phyloP scores from a whole-genome alignment of 1,140 invertebrate genomes.

The Plutomurus gul region DNA sequence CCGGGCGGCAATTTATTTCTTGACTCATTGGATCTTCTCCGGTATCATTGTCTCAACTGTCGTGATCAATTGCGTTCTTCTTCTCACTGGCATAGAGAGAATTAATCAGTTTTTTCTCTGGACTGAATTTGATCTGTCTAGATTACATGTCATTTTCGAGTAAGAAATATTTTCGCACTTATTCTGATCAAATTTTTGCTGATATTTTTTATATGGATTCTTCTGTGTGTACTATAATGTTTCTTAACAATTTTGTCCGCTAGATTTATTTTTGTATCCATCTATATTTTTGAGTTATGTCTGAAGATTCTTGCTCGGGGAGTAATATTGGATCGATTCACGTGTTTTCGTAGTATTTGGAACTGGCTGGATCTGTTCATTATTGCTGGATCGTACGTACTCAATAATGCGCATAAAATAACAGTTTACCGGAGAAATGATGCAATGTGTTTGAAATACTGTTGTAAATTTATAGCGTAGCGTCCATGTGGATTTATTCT shows the following conservation, averaged over 20 bases:
- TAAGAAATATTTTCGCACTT: background rate
- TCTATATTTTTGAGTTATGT: background rate
- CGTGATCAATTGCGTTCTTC: constrained; percentile 5
- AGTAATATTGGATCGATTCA: constrained; percentile 8
- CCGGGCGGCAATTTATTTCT: background rate
- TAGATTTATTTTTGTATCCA: background rate
- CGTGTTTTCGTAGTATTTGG: background rate
- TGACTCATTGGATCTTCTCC: constrained; percentile 19
- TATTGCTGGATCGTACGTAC: background rate
- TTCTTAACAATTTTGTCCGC: background rate
- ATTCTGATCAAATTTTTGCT: background rate
- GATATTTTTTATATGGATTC: background rate
- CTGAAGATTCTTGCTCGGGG: background rate
- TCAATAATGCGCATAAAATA: background rate
- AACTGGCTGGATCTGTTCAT: background rate
- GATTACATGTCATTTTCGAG: background rate
- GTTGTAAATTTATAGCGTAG: background rate
- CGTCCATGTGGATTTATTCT: background rate
- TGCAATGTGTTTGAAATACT: background rate
- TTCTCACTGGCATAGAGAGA: background rate
- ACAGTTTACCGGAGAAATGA: background rate
- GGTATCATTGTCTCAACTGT: background rate
- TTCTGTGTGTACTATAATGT: background rate
- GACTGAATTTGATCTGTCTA: background rate
- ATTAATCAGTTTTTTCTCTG: background rate